Base-by-base conservation (phyloP, 1,140 invertebrate species). In the Philotrypesis tridentata region DNA sequence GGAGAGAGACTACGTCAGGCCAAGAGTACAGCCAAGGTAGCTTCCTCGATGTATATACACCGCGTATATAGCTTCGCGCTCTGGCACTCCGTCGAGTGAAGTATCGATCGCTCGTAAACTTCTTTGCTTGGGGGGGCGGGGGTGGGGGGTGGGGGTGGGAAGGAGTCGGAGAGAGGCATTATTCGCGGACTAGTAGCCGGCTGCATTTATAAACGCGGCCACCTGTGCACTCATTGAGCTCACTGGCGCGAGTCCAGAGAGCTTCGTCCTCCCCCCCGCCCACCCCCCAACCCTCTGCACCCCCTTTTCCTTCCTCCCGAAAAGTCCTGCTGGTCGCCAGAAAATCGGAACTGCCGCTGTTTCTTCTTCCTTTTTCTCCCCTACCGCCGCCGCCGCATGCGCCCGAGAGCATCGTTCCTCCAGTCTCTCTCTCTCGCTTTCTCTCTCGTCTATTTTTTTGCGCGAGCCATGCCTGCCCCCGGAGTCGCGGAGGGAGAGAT, bases 91-190 rank as follows among this genome's bases (percentile, higher is more conserved):
- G 76, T n/a, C 21, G 76, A 55, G 65, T 29, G 31, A 68, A 68
- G 60, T 80, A 80, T 80, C 61, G 79, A 80, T 80, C 27, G 25
- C 71, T 70, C 72, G 73, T 82, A 82, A 82, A 82, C 37, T 81
- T 80, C 71, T 55, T 75, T 75, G 37, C 70, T 67, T 27, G 65
- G 8, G 27, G 4, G 11, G 17, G 17, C 25, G 17, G 25, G 37
- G 14, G 43, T n/a, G n/a, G n/a, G n/a, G 31, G 9, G n/a, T n/a
- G 77, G 40, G 65, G 8, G 27, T 12, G 11, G 17, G 17, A 40
- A 27, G 25, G 37, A 25, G 43, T n/a, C n/a, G n/a, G n/a, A 25
- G 9, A 61, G 21, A 33, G 23, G 33, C 63, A 80, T 80, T 79
- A 79, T 65, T 68, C 31, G 27, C 11, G 73, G 48, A 17, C 48